Conservation (phyloP, 2,113 vertebrate genomes). For the Speoplatyrhinus poulsoni region DNA sequence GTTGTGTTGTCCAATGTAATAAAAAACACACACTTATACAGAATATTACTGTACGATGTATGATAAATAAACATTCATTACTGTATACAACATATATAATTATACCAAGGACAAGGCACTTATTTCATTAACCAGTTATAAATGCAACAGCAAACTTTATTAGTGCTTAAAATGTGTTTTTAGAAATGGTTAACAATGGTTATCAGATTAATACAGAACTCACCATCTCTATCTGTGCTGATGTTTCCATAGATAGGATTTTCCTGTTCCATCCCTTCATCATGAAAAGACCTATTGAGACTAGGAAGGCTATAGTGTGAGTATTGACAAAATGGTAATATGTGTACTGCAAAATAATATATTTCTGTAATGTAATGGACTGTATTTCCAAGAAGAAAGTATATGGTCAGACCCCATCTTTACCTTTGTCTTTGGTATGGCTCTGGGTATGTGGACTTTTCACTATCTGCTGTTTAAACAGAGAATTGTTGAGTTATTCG, state of each 20-base stretch:
- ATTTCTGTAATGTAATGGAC: neutral
- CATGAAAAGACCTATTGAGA: slow-evolving; percentile 38
- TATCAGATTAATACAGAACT: neutral
- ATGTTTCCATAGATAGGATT: slow-evolving; percentile 81
- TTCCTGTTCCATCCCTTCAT: slow-evolving; percentile 51
- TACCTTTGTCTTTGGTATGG: slow-evolving; percentile 47
- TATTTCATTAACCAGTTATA: too few relatives aligned
- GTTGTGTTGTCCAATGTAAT: too few relatives aligned
- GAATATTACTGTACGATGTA: too few relatives aligned
- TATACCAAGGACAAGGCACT: too few relatives aligned
- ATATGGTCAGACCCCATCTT: neutral
- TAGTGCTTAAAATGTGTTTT: neutral
- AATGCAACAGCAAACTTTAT: too few relatives aligned
- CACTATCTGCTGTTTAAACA: slow-evolving; percentile 34
- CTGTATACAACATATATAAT: too few relatives aligned
- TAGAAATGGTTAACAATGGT: neutral
- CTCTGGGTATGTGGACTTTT: slow-evolving; percentile 12
- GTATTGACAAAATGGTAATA: neutral
- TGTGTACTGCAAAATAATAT: neutral
- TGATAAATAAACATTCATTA: too few relatives aligned
- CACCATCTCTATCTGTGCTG: slow-evolving; percentile 52
- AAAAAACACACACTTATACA: too few relatives aligned
- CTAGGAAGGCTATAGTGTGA: slow-evolving; percentile 3
- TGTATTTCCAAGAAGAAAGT: neutral
- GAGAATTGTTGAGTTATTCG: slow-evolving; percentile 4